A percentile compares a stretch with the other conserved stretches of the same genome.
Conservation (phyloP, 2,888 invertebrate genomes). For the Parnassius glacialis region DNA sequence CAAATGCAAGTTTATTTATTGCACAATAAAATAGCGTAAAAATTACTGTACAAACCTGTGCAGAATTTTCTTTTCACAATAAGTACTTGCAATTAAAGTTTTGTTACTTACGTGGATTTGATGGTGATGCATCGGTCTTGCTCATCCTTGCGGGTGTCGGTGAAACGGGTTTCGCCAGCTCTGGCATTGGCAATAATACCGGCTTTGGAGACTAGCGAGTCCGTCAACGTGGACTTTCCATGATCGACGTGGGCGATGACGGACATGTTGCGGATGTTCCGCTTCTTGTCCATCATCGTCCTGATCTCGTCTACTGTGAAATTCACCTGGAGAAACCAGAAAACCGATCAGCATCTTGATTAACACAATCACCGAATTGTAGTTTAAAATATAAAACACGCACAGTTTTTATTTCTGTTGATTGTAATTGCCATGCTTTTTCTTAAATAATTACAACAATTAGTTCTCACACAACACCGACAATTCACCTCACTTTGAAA, state of each 20-base stretch:
- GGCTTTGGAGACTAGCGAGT: conserved; percentile 99
- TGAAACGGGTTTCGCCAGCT: conserved; percentile 99
- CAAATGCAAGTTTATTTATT: no score
- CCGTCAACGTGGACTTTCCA: conserved; percentile 99
- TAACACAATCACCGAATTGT: conserved; percentile 48
- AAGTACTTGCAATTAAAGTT: no score
- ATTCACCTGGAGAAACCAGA: conserved; percentile 92
- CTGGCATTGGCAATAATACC: conserved; percentile 99
- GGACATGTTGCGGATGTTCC: conserved; percentile 99
- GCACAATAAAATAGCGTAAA: no score
- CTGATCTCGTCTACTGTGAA: conserved; percentile 99
- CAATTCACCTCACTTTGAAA: conserved; percentile 56
- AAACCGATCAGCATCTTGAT: conserved; percentile 55
- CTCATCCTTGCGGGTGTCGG: conserved; percentile 99
- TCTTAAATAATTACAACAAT: conserved; percentile 6
- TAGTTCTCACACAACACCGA: conserved; percentile 38
- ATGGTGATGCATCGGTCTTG: conserved; percentile 99
- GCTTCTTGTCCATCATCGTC: conserved; percentile 99
- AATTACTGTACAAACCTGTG: no score
- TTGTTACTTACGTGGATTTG: conserved; percentile 95
- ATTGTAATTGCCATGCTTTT: not conserved
- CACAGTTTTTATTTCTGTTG: conserved; percentile 41
- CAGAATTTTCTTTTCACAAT: no score
- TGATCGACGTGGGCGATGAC: conserved; percentile 99
- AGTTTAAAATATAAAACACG: conserved; percentile 47